Percentiles rank a stretch among this genome's conserved stretches.
phyloP scores from a whole-genome alignment of 2,113 vertebrate species.

The Petaurus breviceps region DNA sequence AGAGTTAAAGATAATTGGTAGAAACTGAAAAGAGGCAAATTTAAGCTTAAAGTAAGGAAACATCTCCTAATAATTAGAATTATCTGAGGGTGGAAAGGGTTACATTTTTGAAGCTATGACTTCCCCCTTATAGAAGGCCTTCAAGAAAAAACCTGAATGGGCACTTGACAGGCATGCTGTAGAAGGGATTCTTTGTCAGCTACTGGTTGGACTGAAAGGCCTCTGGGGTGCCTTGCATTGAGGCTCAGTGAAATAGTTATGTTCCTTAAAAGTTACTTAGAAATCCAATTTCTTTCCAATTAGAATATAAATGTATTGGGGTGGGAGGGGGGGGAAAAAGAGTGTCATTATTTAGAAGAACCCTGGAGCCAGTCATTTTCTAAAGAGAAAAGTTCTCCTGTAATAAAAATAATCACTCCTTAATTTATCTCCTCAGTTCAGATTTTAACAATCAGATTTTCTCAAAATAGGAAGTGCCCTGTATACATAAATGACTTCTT shows the following conservation, averaged over 20 bases:
- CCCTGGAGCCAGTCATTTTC: neutral
- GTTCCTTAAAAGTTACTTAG: constrained; percentile 17
- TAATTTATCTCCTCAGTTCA: neutral
- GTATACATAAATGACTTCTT: neutral
- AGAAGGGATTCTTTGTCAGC: neutral
- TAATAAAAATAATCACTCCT: neutral
- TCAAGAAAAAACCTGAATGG: neutral
- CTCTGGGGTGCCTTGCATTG: neutral
- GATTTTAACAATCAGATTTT: constrained; percentile 16
- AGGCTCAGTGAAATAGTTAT: neutral
- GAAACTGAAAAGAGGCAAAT: neutral
- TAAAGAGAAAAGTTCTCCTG: constrained; percentile 7
- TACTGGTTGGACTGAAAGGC: neutral
- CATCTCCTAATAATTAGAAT: neutral
- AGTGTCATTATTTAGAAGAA: constrained; percentile 38
- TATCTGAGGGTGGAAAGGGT: neutral
- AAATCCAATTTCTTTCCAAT: constrained; percentile 36
- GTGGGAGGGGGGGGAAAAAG: neutral
- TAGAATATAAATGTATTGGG: neutral
- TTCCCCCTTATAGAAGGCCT: neutral
- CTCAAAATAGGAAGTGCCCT: neutral
- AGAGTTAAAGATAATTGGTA: neutral
- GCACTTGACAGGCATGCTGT: neutral
- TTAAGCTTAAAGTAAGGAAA: neutral
- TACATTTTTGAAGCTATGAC: neutral